Evolutionary conservation across 1,140 invertebrate genomes (phyloP).

Genomic region (Apolygus lucorum): DNA sequence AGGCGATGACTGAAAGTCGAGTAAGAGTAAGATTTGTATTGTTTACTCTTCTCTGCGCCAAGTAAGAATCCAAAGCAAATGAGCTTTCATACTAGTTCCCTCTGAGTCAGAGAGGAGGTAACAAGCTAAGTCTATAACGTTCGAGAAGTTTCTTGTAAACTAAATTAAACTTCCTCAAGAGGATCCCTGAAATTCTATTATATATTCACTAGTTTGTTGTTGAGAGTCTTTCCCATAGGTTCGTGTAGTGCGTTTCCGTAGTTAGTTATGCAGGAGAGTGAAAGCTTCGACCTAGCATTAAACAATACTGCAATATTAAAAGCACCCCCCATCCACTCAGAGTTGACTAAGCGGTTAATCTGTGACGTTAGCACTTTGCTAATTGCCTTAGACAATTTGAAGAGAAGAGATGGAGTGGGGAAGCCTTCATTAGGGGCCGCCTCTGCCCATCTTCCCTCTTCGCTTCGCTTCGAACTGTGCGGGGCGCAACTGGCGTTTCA

Average conservation of each 20-base stretch:
- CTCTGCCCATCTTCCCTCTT: background rate
- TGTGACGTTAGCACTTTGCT: slow-evolving; percentile 23
- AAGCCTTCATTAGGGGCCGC: slow-evolving; percentile 1
- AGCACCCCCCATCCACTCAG: background rate
- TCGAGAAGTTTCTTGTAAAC: too few species aligned
- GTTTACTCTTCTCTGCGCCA: too few species aligned
- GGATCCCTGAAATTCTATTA: too few species aligned
- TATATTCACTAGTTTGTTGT: too few species aligned
- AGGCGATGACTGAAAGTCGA: too few species aligned
- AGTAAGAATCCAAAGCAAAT: too few species aligned
- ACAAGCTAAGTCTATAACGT: too few species aligned
- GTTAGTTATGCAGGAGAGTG: background rate
- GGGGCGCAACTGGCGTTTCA: background rate
- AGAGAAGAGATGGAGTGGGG: background rate
- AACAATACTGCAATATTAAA: slow-evolving; percentile 22
- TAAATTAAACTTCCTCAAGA: too few species aligned
- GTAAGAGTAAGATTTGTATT: too few species aligned
- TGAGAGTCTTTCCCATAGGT: background rate
- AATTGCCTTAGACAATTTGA: slow-evolving; percentile 24
- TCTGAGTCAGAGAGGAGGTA: too few species aligned
- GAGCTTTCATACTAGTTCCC: too few species aligned
- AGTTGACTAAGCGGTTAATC: slow-evolving; percentile 23
- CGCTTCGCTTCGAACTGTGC: too few species aligned
- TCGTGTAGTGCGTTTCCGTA: background rate
- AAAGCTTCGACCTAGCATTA: background rate